Conservation (phyloP, 2,888 invertebrate genomes). For the Euproctis similis region DNA sequence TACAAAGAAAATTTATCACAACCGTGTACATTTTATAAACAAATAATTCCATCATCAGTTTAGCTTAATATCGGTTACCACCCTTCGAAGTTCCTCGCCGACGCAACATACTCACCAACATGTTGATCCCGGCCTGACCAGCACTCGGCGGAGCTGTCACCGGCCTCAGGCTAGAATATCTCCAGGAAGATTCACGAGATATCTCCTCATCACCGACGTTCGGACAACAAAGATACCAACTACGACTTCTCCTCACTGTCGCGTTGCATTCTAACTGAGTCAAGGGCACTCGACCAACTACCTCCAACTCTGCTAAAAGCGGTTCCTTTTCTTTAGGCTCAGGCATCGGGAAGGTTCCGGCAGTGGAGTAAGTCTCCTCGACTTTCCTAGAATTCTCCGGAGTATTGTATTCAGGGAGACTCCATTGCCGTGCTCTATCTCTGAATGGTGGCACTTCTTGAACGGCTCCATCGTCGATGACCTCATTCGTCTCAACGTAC, state of each 20-base stretch:
- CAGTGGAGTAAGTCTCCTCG: slow-evolving; percentile 65
- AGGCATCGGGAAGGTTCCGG: slow-evolving; percentile 69
- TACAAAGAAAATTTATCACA: no score
- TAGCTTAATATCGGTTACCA: no score
- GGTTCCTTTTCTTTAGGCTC: slow-evolving; percentile 65
- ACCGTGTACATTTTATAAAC: no score
- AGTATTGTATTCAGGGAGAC: slow-evolving; percentile 47
- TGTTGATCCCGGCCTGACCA: slow-evolving; percentile 38
- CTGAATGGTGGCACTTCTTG: slow-evolving; percentile 52
- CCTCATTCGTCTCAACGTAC: slow-evolving; percentile 50
- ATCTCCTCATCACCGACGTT: slow-evolving; percentile 60
- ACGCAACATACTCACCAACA: slow-evolving; percentile 38
- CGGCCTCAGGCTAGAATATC: slow-evolving; percentile 60
- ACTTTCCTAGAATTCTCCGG: slow-evolving; percentile 41
- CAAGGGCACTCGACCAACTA: slow-evolving; percentile 54
- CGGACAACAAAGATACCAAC: slow-evolving; percentile 77
- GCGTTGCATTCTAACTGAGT: slow-evolving; percentile 48
- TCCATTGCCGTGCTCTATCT: slow-evolving; percentile 43
- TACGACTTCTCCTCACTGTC: slow-evolving; percentile 71
- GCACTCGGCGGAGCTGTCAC: slow-evolving; percentile 56
- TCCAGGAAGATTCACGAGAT: slow-evolving; percentile 58
- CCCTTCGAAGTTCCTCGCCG: no score
- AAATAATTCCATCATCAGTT: no score
- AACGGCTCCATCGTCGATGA: slow-evolving; percentile 47
- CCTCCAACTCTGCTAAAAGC: slow-evolving; percentile 55